Evolutionary conservation across 2,797 vertebrate species (phyloP).

Genomic region (Sternarchorhynchus goeldii): DNA sequence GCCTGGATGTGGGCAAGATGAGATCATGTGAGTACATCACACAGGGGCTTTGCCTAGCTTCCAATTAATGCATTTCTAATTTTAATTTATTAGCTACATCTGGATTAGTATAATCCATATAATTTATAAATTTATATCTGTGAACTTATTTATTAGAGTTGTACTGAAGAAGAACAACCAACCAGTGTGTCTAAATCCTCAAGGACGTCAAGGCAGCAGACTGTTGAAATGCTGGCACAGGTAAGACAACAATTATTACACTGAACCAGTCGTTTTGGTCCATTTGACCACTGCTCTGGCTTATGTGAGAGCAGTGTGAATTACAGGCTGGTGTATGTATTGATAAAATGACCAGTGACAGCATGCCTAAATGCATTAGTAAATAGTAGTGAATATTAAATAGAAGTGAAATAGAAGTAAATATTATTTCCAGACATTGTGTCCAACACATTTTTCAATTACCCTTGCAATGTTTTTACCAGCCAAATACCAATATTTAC

Average conservation of each 20-base stretch:
- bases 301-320: too few relatives aligned
- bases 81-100: not conserved
- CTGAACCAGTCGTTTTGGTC: not conserved
- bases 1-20: slow-evolving; percentile 63
- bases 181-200: slow-evolving; percentile 69
- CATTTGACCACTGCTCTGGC: too few relatives aligned
- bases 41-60: not conserved
- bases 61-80: too few relatives aligned
- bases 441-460: not conserved
- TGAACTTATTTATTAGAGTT: slow-evolving; percentile 66
- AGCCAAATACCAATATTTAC: too few relatives aligned
- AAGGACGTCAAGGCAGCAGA: slow-evolving; percentile 60
- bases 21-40: slow-evolving; percentile 75
- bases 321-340: too few relatives aligned
- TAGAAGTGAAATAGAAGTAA: too few relatives aligned
- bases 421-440: not conserved
- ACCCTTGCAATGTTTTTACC: too few relatives aligned
- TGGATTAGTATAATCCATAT: not conserved
- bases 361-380: too few relatives aligned
- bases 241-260: slow-evolving; percentile 59
- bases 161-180: slow-evolving; percentile 47
- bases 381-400: too few relatives aligned
- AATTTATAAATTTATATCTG: not conserved
- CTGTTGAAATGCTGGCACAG: slow-evolving; percentile 74
- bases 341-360: not conserved